phyloP scores from a whole-genome alignment of 2,888 invertebrate genomes.

The Drosophila limbata region DNA sequence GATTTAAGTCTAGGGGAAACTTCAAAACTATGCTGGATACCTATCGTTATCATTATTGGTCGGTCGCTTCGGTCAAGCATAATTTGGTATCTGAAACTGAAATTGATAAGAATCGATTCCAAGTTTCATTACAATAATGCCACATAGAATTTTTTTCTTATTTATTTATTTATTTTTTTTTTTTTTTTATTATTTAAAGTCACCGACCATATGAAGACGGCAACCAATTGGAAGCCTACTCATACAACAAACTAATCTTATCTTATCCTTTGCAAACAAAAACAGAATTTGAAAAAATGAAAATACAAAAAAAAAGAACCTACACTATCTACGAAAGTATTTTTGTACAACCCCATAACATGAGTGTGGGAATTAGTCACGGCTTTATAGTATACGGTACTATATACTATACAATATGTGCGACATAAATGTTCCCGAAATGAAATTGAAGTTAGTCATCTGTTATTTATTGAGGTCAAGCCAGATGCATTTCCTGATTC shows the following conservation, averaged over 20 bases:
- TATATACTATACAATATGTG: slow-evolving; percentile 1
- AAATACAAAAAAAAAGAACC: slow-evolving; percentile 50
- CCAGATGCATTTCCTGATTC: slow-evolving; percentile 5
- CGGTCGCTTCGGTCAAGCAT: slow-evolving; percentile 20
- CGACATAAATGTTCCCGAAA: not conserved
- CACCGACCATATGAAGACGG: not conserved
- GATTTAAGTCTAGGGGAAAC: too few species aligned
- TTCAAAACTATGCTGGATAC: not conserved
- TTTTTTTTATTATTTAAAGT: slow-evolving; percentile 18
- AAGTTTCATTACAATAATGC: slow-evolving; percentile 27
- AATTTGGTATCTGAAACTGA: slow-evolving; percentile 7
- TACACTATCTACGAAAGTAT: slow-evolving; percentile 46
- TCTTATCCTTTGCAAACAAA: slow-evolving; percentile 65
- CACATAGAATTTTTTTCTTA: slow-evolving; percentile 14
- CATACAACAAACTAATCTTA: slow-evolving; percentile 55
- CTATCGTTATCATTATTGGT: not conserved
- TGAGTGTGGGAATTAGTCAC: slow-evolving; percentile 48
- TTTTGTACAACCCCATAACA: slow-evolving; percentile 24
- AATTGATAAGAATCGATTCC: slow-evolving; percentile 20
- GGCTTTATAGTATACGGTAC: not conserved
- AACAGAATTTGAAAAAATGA: slow-evolving; percentile 5
- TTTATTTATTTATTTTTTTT: slow-evolving; percentile 23
- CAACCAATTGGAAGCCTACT: slow-evolving; percentile 17
- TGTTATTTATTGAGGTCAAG: slow-evolving; percentile 11
- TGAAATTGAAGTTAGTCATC: slow-evolving; percentile 11